Percentiles rank a stretch among this genome's conserved stretches.
These are phyloP conservation scores for Calliphora vomitoria DNA, from an alignment of 2,888 invertebrate species.

Conservation along the genomic window DNA sequence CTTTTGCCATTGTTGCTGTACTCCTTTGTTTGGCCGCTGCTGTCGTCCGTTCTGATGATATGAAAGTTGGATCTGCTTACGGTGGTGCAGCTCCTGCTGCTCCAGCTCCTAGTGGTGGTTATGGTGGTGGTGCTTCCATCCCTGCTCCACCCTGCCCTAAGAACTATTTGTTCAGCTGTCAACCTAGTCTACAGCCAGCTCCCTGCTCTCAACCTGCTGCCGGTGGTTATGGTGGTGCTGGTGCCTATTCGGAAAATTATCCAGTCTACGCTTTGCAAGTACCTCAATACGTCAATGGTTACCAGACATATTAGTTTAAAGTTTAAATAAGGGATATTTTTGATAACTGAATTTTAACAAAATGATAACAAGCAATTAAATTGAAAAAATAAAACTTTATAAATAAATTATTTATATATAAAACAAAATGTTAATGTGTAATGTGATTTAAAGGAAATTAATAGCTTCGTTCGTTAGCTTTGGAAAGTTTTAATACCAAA, in stretches of 20 bases:
- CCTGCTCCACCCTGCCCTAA: conserved; percentile 67
- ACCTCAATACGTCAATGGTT: conserved; percentile 56
- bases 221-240: conserved; percentile 46
- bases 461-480: too few relatives aligned
- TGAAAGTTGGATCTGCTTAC: conserved; percentile 37
- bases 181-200: conserved; percentile 69
- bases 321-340: not conserved
- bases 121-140: conserved; percentile 18
- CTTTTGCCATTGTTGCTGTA: conserved; percentile 14
- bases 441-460: too few relatives aligned
- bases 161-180: conserved; percentile 72
- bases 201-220: conserved; percentile 57
- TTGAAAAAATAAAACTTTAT: not conserved
- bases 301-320: conserved; percentile 24
- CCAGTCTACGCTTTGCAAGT: conserved; percentile 67
- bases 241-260: conserved; percentile 69
- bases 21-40: conserved; percentile 38
- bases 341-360: not conserved
- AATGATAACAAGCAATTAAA: not conserved
- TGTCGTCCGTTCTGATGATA: conserved; percentile 34
- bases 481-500: too few relatives aligned
- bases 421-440: too few relatives aligned
- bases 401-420: too few relatives aligned
- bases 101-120: conserved; percentile 1
- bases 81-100: conserved; percentile 29